These are phyloP conservation scores for Brenthis hecate DNA, from an alignment of 2,888 invertebrate species.

Conservation along the genomic window DNA sequence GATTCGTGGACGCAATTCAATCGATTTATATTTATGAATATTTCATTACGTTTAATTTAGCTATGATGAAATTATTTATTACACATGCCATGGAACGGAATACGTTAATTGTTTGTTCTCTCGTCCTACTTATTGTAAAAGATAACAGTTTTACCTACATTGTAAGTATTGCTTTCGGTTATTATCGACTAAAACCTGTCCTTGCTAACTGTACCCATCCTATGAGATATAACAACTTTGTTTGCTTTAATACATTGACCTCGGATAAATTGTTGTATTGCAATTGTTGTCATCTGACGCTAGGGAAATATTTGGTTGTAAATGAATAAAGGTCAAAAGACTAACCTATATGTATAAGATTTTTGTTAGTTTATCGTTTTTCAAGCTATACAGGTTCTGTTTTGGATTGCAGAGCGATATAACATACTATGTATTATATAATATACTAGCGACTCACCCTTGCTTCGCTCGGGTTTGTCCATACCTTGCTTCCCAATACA, in stretches of 20 bases:
- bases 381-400: too few relatives aligned
- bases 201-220: constrained; percentile 25
- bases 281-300: too few relatives aligned
- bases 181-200: constrained; percentile 31
- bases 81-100: neutral
- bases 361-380: too few relatives aligned
- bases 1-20: constrained; percentile 5
- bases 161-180: constrained; percentile 19
- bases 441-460: too few relatives aligned
- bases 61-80: constrained; percentile 3
- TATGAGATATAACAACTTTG: constrained; percentile 11
- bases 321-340: too few relatives aligned
- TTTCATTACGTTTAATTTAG: neutral
- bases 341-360: too few relatives aligned
- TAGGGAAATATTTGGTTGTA: too few relatives aligned
- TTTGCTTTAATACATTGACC: constrained; percentile 26
- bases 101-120: constrained; percentile 8
- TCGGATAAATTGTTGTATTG: constrained; percentile 23
- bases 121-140: constrained; percentile 20
- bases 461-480: too few relatives aligned
- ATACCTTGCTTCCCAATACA: too few relatives aligned
- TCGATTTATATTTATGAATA: constrained; percentile 1
- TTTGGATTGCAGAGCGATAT: too few relatives aligned
- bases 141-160: constrained; percentile 23
- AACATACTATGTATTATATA: too few relatives aligned